A percentile compares a stretch with the other conserved stretches of the same genome.
These are phyloP conservation scores for Sciaenops ocellatus DNA, from an alignment of 2,797 vertebrate species.

Conservation along the genomic window DNA sequence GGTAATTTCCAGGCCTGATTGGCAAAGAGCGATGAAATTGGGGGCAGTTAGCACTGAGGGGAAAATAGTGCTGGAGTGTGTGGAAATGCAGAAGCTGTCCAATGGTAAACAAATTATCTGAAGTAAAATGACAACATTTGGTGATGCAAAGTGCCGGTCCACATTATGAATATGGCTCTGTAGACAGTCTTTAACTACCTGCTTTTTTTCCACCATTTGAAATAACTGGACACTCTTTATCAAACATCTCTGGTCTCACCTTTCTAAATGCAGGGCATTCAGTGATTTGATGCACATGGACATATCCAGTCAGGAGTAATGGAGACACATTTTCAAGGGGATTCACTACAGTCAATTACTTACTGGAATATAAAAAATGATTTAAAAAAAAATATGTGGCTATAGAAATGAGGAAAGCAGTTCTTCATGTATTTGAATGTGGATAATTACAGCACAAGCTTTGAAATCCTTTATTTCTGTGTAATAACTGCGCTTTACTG, in stretches of 20 bases:
- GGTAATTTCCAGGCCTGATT: slow-evolving; percentile 80
- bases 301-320: not conserved
- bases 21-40: slow-evolving; percentile 77
- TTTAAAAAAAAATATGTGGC: not conserved
- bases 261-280: slow-evolving; percentile 19
- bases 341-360: not conserved
- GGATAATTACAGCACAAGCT: not conserved
- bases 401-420: not conserved
- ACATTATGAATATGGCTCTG: slow-evolving; percentile 53
- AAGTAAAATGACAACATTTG: slow-evolving; percentile 82
- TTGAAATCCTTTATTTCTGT: not conserved
- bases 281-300: slow-evolving; percentile 33
- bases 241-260: slow-evolving; percentile 30
- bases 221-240: slow-evolving; percentile 40
- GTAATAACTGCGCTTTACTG: not conserved
- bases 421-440: not conserved
- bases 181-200: slow-evolving; percentile 47
- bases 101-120: slow-evolving; percentile 84
- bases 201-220: slow-evolving; percentile 22
- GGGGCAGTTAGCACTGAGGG: slow-evolving; percentile 76
- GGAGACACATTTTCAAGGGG: not conserved
- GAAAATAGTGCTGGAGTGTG: slow-evolving; percentile 75
- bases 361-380: not conserved
- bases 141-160: slow-evolving; percentile 61
- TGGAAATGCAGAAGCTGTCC: slow-evolving; percentile 70